A percentile compares a stretch with the other conserved stretches of the same genome.
Evolutionary conservation across 2,888 invertebrate species (phyloP).

Genomic region (Folsomia candida): DNA sequence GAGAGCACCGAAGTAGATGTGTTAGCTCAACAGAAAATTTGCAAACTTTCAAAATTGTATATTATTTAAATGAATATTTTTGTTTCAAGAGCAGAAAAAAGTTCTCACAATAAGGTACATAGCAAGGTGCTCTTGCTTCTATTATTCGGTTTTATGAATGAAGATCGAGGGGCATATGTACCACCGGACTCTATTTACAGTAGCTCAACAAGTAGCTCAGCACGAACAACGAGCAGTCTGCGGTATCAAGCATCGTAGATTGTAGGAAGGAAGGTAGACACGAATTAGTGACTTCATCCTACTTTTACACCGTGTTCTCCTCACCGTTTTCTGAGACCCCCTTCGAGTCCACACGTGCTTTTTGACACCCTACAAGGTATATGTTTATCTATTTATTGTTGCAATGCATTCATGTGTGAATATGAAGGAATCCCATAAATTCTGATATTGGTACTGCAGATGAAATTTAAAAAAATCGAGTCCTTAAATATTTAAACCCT

Average conservation of each 20-base stretch:
- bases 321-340: slow-evolving; percentile 40
- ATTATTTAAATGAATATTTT: no score
- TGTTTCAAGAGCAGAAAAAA: no score
- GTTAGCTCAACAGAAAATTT: no score
- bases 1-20: no score
- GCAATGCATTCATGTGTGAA: slow-evolving; percentile 13
- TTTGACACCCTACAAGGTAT: slow-evolving; percentile 50
- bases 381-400: slow-evolving; percentile 38
- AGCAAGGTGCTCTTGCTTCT: no score
- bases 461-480: background rate
- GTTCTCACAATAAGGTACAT: no score
- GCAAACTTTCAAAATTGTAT: no score
- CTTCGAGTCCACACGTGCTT: slow-evolving; percentile 50
- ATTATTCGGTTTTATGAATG: background rate
- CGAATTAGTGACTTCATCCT: background rate
- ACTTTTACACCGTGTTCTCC: slow-evolving; percentile 7
- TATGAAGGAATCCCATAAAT: no score
- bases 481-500: background rate
- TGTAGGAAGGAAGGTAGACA: background rate
- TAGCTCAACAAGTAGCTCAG: background rate
- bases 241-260: background rate
- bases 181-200: background rate
- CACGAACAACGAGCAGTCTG: background rate
- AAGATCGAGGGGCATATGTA: background rate
- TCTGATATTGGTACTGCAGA: no score